phyloP scores from a whole-genome alignment of 2,888 invertebrate species.

The Plagodis pulveraria region DNA sequence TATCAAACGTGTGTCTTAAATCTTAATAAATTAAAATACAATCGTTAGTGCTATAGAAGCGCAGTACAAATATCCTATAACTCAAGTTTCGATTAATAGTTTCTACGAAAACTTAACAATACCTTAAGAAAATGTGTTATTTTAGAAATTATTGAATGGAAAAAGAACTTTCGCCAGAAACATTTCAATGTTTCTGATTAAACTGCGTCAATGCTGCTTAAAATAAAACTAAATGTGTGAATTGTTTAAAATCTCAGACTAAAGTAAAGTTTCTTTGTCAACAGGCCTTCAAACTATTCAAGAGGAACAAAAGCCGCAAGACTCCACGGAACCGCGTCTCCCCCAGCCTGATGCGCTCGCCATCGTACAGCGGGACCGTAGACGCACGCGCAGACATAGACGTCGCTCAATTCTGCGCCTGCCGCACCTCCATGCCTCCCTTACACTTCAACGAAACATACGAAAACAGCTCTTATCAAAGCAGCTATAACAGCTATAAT shows the following conservation, averaged over 20 bases:
- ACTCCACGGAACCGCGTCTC: slow-evolving; percentile 69
- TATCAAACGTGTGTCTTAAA: too few relatives aligned
- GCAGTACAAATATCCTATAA: too few relatives aligned
- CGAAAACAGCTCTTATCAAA: slow-evolving; percentile 64
- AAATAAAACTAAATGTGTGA: too few relatives aligned
- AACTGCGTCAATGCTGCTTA: too few relatives aligned
- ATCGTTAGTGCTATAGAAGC: too few relatives aligned
- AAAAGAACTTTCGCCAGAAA: too few relatives aligned
- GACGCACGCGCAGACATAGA: slow-evolving; percentile 76
- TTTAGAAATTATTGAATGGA: too few relatives aligned
- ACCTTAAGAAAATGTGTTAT: too few relatives aligned
- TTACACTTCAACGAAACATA: slow-evolving; percentile 55
- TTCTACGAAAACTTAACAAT: too few relatives aligned
- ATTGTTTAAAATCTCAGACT: background rate
- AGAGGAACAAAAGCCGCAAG: slow-evolving; percentile 66
- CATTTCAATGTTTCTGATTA: too few relatives aligned
- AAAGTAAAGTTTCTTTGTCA: slow-evolving; percentile 39
- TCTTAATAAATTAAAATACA: too few relatives aligned
- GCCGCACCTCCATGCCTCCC: slow-evolving; percentile 65
- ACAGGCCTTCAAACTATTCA: slow-evolving; percentile 81
- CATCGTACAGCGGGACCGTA: slow-evolving; percentile 74
- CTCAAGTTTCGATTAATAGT: too few relatives aligned
- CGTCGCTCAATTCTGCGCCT: slow-evolving; percentile 71
- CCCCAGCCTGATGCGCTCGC: slow-evolving; percentile 66
- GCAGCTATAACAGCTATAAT: slow-evolving; percentile 67